Conservation (phyloP, 2,797 vertebrate genomes). For the Amblyopsis hoosieri region DNA sequence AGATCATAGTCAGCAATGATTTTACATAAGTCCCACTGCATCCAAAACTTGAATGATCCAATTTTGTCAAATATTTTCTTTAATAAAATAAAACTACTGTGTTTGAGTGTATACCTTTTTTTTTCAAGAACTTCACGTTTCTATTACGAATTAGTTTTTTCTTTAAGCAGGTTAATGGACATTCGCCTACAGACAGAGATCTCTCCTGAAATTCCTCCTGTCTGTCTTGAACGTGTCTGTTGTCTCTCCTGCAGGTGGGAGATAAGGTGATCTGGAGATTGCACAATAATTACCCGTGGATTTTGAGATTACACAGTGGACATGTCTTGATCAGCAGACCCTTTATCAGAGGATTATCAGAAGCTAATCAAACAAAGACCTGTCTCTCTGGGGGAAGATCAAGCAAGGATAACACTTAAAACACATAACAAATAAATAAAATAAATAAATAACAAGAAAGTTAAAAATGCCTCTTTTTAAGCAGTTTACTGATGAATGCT, state of each 20-base stretch:
- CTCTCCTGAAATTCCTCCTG: neutral
- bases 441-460: slow-evolving; percentile 47
- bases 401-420: slow-evolving; percentile 23
- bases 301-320: slow-evolving; percentile 64
- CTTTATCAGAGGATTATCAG: slow-evolving; percentile 66
- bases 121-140: too few relatives aligned
- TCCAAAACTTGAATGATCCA: too few relatives aligned
- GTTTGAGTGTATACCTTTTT: too few relatives aligned
- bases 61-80: too few relatives aligned
- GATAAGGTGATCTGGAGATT: slow-evolving; percentile 73
- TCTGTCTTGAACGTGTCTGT: slow-evolving; percentile 16
- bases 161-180: too few relatives aligned
- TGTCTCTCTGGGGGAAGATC: slow-evolving; percentile 35
- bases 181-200: too few relatives aligned
- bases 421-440: slow-evolving; percentile 41
- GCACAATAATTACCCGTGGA: slow-evolving; percentile 68
- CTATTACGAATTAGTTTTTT: too few relatives aligned
- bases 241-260: slow-evolving; percentile 38
- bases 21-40: too few relatives aligned
- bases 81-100: too few relatives aligned
- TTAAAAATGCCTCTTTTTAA: neutral
- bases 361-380: slow-evolving; percentile 58
- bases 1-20: too few relatives aligned
- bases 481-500: too few relatives aligned
- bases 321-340: slow-evolving; percentile 64